phyloP scores from a whole-genome alignment of 1,140 invertebrate genomes.

The Drosophila dunni region DNA sequence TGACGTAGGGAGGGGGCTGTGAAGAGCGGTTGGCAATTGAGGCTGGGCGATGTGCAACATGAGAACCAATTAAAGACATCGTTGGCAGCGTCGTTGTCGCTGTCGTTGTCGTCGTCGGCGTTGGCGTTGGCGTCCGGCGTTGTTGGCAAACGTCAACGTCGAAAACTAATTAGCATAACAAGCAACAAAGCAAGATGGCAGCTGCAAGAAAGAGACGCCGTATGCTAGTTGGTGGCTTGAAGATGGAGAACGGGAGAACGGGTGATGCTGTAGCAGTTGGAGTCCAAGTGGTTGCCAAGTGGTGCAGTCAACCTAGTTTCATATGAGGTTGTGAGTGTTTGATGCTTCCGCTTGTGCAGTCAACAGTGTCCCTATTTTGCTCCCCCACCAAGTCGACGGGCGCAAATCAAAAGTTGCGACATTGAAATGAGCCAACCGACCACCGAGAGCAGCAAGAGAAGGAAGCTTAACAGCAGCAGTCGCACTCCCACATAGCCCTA shows the following conservation, averaged over 20 bases:
- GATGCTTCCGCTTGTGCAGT: conserved; percentile 23
- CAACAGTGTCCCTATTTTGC: not conserved
- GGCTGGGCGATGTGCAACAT: conserved; percentile 64
- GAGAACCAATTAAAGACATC: conserved; percentile 83
- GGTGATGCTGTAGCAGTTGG: conserved; percentile 23
- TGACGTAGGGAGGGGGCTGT: conserved; percentile 4
- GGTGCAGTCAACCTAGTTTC: conserved; percentile 39
- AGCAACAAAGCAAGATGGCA: conserved; percentile 59
- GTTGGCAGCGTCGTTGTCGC: conserved; percentile 55
- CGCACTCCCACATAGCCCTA: conserved; percentile 45
- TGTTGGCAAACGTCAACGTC: conserved; percentile 80
- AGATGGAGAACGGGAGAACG: too few species aligned
- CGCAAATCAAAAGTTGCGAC: conserved; percentile 70
- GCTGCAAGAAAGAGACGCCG: conserved; percentile 46
- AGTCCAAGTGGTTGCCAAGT: conserved; percentile 42
- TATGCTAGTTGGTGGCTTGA: too few species aligned
- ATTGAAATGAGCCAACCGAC: conserved; percentile 46
- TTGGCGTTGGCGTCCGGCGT: conserved; percentile 39
- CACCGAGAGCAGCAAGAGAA: not conserved
- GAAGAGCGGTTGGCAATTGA: conserved; percentile 15
- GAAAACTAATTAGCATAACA: conserved; percentile 83
- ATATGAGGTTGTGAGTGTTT: conserved; percentile 35
- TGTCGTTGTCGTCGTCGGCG: conserved; percentile 15
- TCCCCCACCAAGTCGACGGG: not conserved
- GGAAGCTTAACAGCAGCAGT: not conserved